A percentile compares a stretch with the other conserved stretches of the same genome.
Evolutionary conservation across 2,797 vertebrate genomes (phyloP).

Genomic region (Schizothorax lantsangensis): DNA sequence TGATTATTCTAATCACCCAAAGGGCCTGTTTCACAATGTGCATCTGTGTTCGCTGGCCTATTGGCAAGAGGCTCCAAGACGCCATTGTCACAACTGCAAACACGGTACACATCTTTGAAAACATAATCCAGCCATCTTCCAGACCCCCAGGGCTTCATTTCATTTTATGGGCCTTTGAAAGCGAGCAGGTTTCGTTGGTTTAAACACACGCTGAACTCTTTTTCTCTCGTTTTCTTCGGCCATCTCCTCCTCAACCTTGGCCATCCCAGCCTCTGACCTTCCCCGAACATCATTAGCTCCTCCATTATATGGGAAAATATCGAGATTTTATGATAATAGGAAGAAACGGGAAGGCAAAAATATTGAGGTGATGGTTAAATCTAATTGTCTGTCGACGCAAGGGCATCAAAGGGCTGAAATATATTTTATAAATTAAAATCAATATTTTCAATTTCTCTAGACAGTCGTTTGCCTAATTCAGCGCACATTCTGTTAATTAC

Average conservation of each 20-base stretch:
- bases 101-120: slow-evolving; percentile 59
- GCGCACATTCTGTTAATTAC: slow-evolving; percentile 78
- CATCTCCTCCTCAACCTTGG: slow-evolving; percentile 50
- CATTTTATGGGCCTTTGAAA: slow-evolving; percentile 51
- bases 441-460: slow-evolving; percentile 91
- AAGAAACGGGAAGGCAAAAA: slow-evolving; percentile 48
- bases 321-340: slow-evolving; percentile 66
- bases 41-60: slow-evolving; percentile 32
- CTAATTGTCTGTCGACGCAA: slow-evolving; percentile 82
- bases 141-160: slow-evolving; percentile 51
- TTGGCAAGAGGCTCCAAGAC: slow-evolving; percentile 55
- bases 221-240: slow-evolving; percentile 29
- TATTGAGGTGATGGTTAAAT: slow-evolving; percentile 61
- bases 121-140: slow-evolving; percentile 51
- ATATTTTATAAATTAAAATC: slow-evolving; percentile 93
- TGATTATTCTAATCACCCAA: slow-evolving; percentile 57
- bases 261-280: slow-evolving; percentile 47
- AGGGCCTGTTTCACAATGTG: slow-evolving; percentile 50
- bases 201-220: background rate
- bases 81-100: slow-evolving; percentile 51
- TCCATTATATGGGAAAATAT: slow-evolving; percentile 70
- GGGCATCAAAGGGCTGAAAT: slow-evolving; percentile 82
- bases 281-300: slow-evolving; percentile 60
- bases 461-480: slow-evolving; percentile 90
- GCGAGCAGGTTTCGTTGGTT: background rate